Conservation (phyloP, 1,140 invertebrate genomes). For the Aradophagus sp. region DNA sequence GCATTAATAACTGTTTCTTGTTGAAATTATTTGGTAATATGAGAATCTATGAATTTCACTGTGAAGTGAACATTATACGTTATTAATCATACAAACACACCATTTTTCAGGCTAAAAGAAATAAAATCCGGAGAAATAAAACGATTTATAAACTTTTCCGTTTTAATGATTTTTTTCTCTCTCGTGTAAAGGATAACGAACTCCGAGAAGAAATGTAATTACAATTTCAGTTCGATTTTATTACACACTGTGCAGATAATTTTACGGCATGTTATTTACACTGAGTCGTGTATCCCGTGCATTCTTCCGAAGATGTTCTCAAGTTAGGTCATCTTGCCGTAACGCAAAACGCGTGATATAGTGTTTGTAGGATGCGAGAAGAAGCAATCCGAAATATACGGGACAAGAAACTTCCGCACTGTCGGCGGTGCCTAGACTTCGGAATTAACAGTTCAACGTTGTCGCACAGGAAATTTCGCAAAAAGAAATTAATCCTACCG, state of each 20-base stretch:
- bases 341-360: slow-evolving; percentile 50
- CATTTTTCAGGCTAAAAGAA: no score
- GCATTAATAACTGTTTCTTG: no score
- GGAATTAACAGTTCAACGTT: slow-evolving; percentile 51
- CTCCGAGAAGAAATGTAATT: neutral
- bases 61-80: no score
- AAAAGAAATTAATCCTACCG: slow-evolving; percentile 52
- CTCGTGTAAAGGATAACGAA: no score
- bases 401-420: slow-evolving; percentile 40
- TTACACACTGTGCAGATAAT: slow-evolving; percentile 20
- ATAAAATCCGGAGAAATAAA: no score
- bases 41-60: no score
- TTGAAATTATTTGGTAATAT: no score
- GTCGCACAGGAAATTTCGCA: slow-evolving; percentile 36
- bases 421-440: slow-evolving; percentile 34
- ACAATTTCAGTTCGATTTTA: slow-evolving; percentile 1
- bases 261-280: slow-evolving; percentile 33
- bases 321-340: slow-evolving; percentile 50
- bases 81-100: no score
- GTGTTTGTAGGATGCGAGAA: slow-evolving; percentile 40
- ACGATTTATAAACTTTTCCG: no score
- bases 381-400: slow-evolving; percentile 52
- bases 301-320: slow-evolving; percentile 32
- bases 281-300: slow-evolving; percentile 16
- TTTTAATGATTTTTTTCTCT: no score